Base-by-base conservation (phyloP, 2,113 vertebrate genomes). In the Neotoma lepida region DNA sequence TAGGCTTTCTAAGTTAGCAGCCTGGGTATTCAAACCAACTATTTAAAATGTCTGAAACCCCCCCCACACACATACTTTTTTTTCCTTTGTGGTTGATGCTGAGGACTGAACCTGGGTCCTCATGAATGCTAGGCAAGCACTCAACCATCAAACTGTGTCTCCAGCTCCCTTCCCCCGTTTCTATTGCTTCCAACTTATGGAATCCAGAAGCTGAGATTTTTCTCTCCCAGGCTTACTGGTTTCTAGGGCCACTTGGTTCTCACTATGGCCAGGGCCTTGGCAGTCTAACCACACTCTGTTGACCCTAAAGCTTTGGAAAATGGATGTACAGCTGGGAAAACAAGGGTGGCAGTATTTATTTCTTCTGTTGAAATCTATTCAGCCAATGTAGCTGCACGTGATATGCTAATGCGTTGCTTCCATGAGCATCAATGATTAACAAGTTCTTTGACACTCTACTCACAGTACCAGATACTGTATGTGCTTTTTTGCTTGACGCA, bases 371-470 rank as follows among this genome's bases (percentile, higher is more conserved):
- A 56, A 86, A 89, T 82, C 39, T 89, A 91, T 84, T 64, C 87
- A 80, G 70, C 24, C 63, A 88, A 8, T 2, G 1, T 35, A 63
- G 46, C 54, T 92, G 88, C 88, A 46, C 41, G 56, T 87, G 30
- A 54, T 81, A 39, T 20, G 73, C 61, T 63, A 92, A 84, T 44
- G 44, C 26, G 39, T 15, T 46, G 46, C 77, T 71, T 41, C 89
- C 28, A 10, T 1, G 39, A 39, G n/a, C 81, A 80, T 97, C 46
- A 96, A 95, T 94, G 86, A 94, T 82, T 95, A 94, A 94, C 41
- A 81, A 87, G 81, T 88, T 95, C 74, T 68, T 39, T 74, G 90
- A 92, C 68, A 78, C 24, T 44, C 76, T 91, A 81, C 90, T 91
- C 68, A 78, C 93, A 94, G 2, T 56, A 20, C 73, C 44, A 39